phyloP scores from a whole-genome alignment of 2,888 invertebrate genomes.

The Mesorhabditis sp. region DNA sequence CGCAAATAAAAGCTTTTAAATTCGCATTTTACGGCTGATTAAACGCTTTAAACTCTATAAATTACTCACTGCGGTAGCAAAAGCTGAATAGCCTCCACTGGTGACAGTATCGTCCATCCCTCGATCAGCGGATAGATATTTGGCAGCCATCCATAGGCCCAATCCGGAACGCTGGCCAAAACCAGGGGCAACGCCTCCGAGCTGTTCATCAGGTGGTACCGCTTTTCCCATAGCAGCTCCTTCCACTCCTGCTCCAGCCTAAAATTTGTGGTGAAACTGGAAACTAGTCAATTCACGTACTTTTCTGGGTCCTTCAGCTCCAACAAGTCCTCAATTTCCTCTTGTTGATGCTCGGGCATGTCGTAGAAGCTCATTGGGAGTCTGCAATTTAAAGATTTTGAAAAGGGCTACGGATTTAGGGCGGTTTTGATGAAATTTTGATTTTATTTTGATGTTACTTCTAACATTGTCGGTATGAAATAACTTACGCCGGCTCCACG shows the following conservation, averaged over 20 bases:
- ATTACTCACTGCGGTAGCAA: constrained; percentile 78
- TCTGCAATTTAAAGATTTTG: too few relatives aligned
- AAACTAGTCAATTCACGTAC: not conserved
- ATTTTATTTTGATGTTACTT: too few relatives aligned
- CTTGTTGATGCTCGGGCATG: constrained; percentile 26
- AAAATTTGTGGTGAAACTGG: constrained; percentile 8
- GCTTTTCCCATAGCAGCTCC: constrained; percentile 61
- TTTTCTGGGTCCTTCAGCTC: constrained; percentile 50
- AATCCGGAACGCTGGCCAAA: constrained; percentile 30
- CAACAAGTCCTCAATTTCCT: constrained; percentile 57
- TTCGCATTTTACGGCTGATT: too few relatives aligned
- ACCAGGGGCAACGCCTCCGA: constrained; percentile 58
- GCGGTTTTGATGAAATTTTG: too few relatives aligned
- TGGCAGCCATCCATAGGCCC: constrained; percentile 26
- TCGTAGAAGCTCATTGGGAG: not conserved
- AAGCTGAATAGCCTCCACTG: constrained; percentile 84
- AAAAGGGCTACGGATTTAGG: too few relatives aligned
- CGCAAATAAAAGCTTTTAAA: not conserved
- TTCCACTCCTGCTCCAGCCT: constrained; percentile 59
- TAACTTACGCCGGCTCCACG: constrained; percentile 21
- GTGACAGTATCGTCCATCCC: constrained; percentile 75
- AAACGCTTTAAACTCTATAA: not conserved
- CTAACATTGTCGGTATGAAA: not conserved
- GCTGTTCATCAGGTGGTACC: constrained; percentile 57
- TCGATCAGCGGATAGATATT: constrained; percentile 75